Percentiles rank a stretch among this genome's conserved stretches.
phyloP scores from a whole-genome alignment of 2,888 invertebrate genomes.

The Latheticus oryzae region DNA sequence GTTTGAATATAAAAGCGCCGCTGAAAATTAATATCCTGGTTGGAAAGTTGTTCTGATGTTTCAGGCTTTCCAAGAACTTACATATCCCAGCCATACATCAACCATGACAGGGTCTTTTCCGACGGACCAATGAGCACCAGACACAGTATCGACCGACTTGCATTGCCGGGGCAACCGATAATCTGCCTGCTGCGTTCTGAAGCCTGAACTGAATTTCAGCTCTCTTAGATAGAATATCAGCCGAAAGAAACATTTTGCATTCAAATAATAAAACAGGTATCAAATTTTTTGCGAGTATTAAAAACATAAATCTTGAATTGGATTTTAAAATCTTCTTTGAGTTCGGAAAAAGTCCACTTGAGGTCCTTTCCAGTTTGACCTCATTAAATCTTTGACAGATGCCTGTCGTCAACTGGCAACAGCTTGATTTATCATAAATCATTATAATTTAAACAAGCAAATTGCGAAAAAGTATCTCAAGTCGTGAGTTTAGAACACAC shows the following conservation, averaged over 20 bases:
- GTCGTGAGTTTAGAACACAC: slow-evolving; percentile 18
- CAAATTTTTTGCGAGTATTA: too few relatives aligned
- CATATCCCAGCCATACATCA: slow-evolving; percentile 51
- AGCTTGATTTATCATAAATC: slow-evolving; percentile 26
- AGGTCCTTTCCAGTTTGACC: slow-evolving; percentile 1
- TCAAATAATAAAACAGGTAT: background rate
- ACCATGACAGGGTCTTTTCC: slow-evolving; percentile 53
- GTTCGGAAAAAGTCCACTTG: too few relatives aligned
- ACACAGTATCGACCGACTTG: slow-evolving; percentile 57
- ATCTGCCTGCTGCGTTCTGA: slow-evolving; percentile 42
- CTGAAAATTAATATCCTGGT: slow-evolving; percentile 11
- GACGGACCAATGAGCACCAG: slow-evolving; percentile 58
- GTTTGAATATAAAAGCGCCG: too few relatives aligned
- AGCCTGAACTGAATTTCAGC: slow-evolving; percentile 25
- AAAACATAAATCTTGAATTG: too few relatives aligned
- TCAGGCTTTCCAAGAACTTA: slow-evolving; percentile 40
- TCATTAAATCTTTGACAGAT: too few relatives aligned
- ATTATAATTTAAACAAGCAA: slow-evolving; percentile 29
- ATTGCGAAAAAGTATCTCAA: slow-evolving; percentile 20
- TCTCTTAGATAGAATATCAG: slow-evolving; percentile 4
- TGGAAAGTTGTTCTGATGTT: slow-evolving; percentile 37
- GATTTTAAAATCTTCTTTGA: too few relatives aligned
- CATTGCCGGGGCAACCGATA: slow-evolving; percentile 56
- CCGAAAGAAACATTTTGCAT: slow-evolving; percentile 3
- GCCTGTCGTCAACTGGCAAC: slow-evolving; percentile 1